These are phyloP conservation scores for Ceraclea dissimilis DNA, from an alignment of 2,888 invertebrate genomes.

Conservation along the genomic window DNA sequence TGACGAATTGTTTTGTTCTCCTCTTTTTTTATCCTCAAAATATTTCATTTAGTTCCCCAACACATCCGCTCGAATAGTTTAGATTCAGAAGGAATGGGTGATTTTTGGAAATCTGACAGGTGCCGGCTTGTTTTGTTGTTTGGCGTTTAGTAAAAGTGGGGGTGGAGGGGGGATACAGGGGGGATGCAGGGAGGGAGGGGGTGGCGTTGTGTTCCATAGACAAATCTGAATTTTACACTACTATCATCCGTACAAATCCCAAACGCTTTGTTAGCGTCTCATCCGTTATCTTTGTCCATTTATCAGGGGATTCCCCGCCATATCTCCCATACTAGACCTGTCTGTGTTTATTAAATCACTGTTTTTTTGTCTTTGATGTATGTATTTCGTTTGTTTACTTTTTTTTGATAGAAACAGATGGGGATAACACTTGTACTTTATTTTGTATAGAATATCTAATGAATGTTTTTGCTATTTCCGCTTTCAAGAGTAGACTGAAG, in stretches of 20 bases:
- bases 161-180: too few species aligned
- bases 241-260: slow-evolving; percentile 24
- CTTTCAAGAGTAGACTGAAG: too few species aligned
- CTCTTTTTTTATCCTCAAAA: too few species aligned
- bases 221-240: slow-evolving; percentile 26
- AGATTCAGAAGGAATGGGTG: background rate
- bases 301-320: slow-evolving; percentile 23
- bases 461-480: too few species aligned
- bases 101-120: background rate
- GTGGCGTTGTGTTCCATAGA: slow-evolving; percentile 11
- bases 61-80: background rate
- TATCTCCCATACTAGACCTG: background rate
- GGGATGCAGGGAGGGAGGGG: too few species aligned
- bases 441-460: too few species aligned
- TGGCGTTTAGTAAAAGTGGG: background rate
- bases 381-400: too few species aligned
- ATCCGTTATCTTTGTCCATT: slow-evolving; percentile 23
- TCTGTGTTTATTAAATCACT: background rate
- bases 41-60: background rate
- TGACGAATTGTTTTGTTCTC: too few species aligned
- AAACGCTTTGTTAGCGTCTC: slow-evolving; percentile 25
- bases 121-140: background rate
- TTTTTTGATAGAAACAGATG: too few species aligned
- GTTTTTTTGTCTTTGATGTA: background rate
- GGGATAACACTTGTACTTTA: too few species aligned